Evolutionary conservation across 2,113 vertebrate species (phyloP).

Genomic region (Syrmaticus mikado): DNA sequence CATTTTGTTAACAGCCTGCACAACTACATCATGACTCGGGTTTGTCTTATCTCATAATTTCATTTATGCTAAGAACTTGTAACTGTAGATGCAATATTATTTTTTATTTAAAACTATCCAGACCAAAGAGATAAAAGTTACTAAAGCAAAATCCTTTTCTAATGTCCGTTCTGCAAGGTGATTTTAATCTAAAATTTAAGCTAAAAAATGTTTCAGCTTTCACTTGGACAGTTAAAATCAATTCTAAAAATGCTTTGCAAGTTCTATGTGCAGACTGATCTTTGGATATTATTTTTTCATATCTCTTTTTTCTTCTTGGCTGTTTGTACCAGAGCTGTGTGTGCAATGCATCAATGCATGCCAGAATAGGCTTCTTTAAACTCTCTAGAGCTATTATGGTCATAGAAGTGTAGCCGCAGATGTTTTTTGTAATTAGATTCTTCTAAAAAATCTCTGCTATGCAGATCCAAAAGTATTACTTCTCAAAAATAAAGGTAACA

Average conservation of each 20-base stretch:
- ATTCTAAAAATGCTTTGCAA: not conserved
- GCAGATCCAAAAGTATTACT: not conserved
- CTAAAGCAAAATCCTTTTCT: not conserved
- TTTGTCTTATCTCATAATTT: constrained; percentile 63
- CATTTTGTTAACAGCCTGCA: constrained; percentile 99
- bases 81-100: not conserved
- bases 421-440: not conserved
- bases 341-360: not conserved
- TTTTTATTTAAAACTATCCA: not conserved
- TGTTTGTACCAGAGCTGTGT: not conserved
- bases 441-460: not conserved
- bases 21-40: constrained; percentile 98
- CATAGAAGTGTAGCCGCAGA: not conserved
- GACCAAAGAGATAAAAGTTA: not conserved
- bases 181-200: not conserved
- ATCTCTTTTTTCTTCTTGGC: not conserved
- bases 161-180: not conserved
- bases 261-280: not conserved
- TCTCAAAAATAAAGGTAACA: not conserved
- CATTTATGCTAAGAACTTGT: not conserved
- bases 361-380: not conserved
- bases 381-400: not conserved
- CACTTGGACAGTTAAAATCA: not conserved
- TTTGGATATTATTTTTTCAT: not conserved
- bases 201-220: not conserved